Evolutionary conservation across 2,888 invertebrate species (phyloP), one percentile per base, ranked within the genome.

Genomic region (Zhuqinia jingwanae): DNA sequence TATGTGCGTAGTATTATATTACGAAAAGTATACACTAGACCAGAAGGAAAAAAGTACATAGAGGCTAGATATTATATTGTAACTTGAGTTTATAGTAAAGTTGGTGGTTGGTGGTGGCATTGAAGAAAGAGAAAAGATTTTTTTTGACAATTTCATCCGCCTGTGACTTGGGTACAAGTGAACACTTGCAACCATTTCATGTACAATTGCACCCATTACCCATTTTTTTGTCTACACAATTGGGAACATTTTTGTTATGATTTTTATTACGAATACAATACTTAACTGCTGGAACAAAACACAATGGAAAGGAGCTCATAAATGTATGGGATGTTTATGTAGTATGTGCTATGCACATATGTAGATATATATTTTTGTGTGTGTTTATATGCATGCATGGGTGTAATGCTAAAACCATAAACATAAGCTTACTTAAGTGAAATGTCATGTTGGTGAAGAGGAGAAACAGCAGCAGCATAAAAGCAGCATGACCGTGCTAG

Each of bases 361-460:
- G 53, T 17, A 42, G 36, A 65, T 50, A 13, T 50, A 50, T 13
- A n/a, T 15, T 2, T 50, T 5, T 2, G 13, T 2, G 13, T 13
- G 15, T 50, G 50, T 36, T 36, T 50, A 13, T 50, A 22, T 20
- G 58, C 13, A n/a, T n/a, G n/a, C n/a, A 22, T 13, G 20, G 17
- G 17, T 42, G 58, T 58, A 76, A 76, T 42, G 36, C 56, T 56
- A n/a, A 56, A 20, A n/a, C 25, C 50, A 73, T 73, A 73, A 73
- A 76, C 36, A 56, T 56, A 30, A 76, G 56, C 36, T 60, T 36
- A 15, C 36, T 80, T 68, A 82, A 83, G 83, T 83, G 76, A 83
- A 83, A 76, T 65, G 83, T 83, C 83, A 75, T 80, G 47, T 80
- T 83, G 76, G 30, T 60, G 63, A 76, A 83, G 75, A 53, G 76